Percentiles rank a stretch among this genome's conserved stretches.
These are phyloP conservation scores for Yponomeuta plumbellus DNA, from an alignment of 2,888 invertebrate species.

Conservation along the genomic window DNA sequence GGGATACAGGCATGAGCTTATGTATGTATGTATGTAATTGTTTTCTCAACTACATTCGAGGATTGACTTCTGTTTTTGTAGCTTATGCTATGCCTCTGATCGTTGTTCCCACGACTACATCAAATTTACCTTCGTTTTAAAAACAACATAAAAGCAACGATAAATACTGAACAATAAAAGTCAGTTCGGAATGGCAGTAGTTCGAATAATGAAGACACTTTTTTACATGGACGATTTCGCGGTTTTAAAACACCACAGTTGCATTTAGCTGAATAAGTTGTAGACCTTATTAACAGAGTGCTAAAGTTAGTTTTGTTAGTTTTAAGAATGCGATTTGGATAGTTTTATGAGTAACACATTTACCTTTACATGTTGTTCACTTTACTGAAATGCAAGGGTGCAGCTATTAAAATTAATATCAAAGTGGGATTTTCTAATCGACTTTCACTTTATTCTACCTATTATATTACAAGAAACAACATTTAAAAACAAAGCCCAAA, in stretches of 20 bases:
- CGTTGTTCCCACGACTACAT: slow-evolving; percentile 67
- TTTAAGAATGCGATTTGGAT: background rate
- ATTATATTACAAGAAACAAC: no score
- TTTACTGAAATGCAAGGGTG: no score
- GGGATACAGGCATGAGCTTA: no score
- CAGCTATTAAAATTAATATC: no score
- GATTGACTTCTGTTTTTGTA: background rate
- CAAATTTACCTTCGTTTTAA: slow-evolving; percentile 45
- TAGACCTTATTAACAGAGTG: slow-evolving; percentile 15
- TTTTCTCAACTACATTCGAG: background rate
- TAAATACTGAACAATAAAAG: slow-evolving; percentile 20
- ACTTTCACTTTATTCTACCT: no score
- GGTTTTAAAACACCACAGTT: background rate
- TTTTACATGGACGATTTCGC: slow-evolving; percentile 11
- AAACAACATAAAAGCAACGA: slow-evolving; percentile 32
- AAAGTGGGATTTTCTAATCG: no score
- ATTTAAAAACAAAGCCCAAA: no score
- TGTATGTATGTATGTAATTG: no score
- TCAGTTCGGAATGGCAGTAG: slow-evolving; percentile 36
- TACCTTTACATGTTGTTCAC: background rate
- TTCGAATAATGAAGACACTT: slow-evolving; percentile 27
- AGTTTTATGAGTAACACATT: background rate
- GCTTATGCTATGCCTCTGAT: slow-evolving; percentile 35
- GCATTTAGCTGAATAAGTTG: slow-evolving; percentile 21
- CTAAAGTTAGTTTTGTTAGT: slow-evolving; percentile 26